Evolutionary conservation across 2,113 vertebrate species (phyloP).

Genomic region (Camelus dromedarius): DNA sequence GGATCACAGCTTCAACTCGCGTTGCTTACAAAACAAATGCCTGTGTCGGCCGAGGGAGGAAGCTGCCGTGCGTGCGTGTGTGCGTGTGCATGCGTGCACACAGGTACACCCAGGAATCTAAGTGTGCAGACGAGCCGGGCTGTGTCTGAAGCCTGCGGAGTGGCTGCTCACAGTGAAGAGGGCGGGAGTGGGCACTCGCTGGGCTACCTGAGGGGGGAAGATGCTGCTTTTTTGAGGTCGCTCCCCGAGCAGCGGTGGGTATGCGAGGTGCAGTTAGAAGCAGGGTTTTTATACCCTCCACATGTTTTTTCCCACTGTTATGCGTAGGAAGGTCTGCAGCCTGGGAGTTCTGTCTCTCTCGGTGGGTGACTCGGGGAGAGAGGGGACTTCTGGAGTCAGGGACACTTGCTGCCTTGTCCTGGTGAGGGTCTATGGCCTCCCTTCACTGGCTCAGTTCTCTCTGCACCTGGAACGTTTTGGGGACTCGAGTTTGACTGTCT

Average conservation of each 20-base stretch:
- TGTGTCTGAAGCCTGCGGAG: background rate
- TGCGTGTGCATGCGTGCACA: no score
- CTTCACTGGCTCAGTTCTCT: background rate
- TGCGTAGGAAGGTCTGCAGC: background rate
- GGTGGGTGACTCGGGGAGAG: background rate
- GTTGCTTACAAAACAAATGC: background rate
- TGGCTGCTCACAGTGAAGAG: background rate
- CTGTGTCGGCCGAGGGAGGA: background rate
- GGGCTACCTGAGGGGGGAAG: background rate
- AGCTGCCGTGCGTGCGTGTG: no score
- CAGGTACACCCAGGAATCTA: rapidly evolving
- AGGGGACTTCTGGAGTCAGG: background rate
- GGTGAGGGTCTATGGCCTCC: background rate
- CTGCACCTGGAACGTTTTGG: background rate
- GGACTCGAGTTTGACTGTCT: background rate
- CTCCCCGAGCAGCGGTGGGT: no score
- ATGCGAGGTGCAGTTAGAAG: background rate
- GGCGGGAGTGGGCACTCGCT: background rate
- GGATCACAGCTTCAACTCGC: background rate
- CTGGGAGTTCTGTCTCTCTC: background rate
- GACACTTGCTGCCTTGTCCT: background rate
- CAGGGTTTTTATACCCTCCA: background rate
- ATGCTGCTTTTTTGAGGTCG: no score
- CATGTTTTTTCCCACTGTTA: background rate
- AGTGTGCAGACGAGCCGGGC: background rate